Conservation (phyloP, 2,888 invertebrate species). For the Catocala nupta region DNA sequence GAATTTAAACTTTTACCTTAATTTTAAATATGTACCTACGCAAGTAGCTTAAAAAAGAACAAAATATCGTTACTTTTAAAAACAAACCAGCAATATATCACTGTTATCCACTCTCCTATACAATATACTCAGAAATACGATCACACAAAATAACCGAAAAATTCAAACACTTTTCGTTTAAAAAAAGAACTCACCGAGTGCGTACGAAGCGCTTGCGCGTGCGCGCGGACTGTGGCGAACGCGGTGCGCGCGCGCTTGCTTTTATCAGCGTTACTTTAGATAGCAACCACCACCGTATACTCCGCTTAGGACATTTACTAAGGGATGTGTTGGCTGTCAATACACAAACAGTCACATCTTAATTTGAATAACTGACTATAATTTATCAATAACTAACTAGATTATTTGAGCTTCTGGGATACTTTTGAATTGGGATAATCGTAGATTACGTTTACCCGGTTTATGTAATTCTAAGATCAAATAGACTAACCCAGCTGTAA, state of each 20-base stretch:
- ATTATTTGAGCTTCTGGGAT: too few species aligned
- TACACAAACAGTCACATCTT: too few species aligned
- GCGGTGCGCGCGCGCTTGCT: slow-evolving; percentile 58
- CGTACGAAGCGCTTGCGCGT: slow-evolving; percentile 76
- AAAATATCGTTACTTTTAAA: too few species aligned
- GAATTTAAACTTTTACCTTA: too few species aligned
- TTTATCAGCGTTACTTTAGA: slow-evolving; percentile 69
- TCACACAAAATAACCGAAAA: not conserved
- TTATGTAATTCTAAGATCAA: too few species aligned
- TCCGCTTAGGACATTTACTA: slow-evolving; percentile 59
- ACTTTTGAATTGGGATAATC: too few species aligned
- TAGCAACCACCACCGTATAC: slow-evolving; percentile 66
- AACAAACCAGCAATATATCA: not conserved
- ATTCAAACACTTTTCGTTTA: slow-evolving; percentile 34
- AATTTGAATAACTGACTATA: too few species aligned
- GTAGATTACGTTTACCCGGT: too few species aligned
- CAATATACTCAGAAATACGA: not conserved
- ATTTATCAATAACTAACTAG: too few species aligned
- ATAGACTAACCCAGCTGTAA: too few species aligned
- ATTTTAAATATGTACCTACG: too few species aligned
- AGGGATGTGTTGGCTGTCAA: slow-evolving; percentile 38
- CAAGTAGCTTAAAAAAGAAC: too few species aligned
- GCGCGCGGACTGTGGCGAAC: slow-evolving; percentile 71
- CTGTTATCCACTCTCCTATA: not conserved
- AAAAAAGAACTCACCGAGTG: slow-evolving; percentile 76